Percentiles rank a stretch among this genome's conserved stretches.
These are phyloP conservation scores for Macrobrachium nipponense DNA, from an alignment of 1,140 invertebrate species.

Conservation along the genomic window DNA sequence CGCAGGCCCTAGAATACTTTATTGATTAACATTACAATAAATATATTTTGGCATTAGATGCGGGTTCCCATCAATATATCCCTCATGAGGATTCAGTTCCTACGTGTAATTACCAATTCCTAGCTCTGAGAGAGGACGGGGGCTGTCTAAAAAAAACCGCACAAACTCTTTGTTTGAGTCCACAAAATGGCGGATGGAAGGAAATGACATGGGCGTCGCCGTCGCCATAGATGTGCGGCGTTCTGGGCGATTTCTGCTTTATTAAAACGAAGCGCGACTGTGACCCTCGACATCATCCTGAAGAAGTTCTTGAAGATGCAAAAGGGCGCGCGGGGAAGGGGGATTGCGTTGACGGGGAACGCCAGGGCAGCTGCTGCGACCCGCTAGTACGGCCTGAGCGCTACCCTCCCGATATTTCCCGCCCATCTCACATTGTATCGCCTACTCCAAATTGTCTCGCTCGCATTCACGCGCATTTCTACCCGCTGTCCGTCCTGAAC, in stretches of 20 bases:
- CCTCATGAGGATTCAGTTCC: conserved; percentile 14
- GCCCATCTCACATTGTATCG: conserved; percentile 58
- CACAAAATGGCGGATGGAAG: conserved; percentile 59
- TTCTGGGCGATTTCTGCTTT: conserved; percentile 25
- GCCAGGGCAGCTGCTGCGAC: conserved; percentile 32
- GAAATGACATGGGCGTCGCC: conserved; percentile 58
- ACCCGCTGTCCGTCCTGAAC: not conserved
- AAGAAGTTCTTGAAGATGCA: conserved; percentile 49
- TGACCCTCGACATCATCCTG: not conserved
- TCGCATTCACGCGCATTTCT: conserved; percentile 11
- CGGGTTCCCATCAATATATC: conserved; percentile 15
- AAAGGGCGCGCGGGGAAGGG: conserved; percentile 58
- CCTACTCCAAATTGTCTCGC: conserved; percentile 57
- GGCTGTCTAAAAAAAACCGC: conserved; percentile 27
- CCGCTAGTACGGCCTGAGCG: conserved; percentile 53
- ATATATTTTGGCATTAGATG: conserved; percentile 38
- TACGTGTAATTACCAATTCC: not conserved
- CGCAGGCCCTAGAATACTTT: conserved; percentile 60
- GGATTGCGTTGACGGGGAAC: conserved; percentile 51
- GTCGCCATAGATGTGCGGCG: conserved; percentile 17
- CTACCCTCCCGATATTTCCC: conserved; percentile 35
- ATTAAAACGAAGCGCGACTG: not conserved
- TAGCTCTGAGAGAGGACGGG: not conserved
- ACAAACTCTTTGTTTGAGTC: conserved; percentile 51
- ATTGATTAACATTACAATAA: conserved; percentile 62